Conservation (phyloP, 1,140 invertebrate genomes). For the Propsilocerus akamusi region DNA sequence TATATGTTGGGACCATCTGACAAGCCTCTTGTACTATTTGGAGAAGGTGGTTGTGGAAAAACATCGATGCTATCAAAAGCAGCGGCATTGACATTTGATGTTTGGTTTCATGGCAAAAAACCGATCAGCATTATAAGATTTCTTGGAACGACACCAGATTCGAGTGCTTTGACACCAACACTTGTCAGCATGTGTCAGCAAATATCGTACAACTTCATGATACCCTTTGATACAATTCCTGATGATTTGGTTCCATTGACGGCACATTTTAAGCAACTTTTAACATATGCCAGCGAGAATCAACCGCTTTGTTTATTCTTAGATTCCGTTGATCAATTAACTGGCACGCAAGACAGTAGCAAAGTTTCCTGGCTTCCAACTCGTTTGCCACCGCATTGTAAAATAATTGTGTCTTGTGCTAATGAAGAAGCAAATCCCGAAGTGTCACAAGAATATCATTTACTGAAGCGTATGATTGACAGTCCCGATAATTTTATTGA, state of each 20-base stretch:
- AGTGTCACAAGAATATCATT: conserved; percentile 70
- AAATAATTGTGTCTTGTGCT: conserved; percentile 83
- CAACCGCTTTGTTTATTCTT: conserved; percentile 76
- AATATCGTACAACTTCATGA: conserved; percentile 89
- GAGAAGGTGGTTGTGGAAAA: conserved; percentile 91
- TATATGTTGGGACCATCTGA: conserved; percentile 76
- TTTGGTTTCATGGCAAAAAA: conserved; percentile 52
- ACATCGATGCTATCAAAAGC: conserved; percentile 89
- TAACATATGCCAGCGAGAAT: conserved; percentile 59
- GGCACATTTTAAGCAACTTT: conserved; percentile 85
- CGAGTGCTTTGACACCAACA: conserved; percentile 82
- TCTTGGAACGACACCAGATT: conserved; percentile 92
- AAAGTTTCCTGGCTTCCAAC: conserved; percentile 94
- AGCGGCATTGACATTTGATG: conserved; percentile 52
- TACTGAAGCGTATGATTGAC: conserved; percentile 77
- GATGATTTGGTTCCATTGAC: conserved; percentile 90
- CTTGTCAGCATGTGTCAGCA: conserved; percentile 91
- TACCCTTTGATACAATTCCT: conserved; percentile 83
- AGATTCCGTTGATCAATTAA: conserved; percentile 88
- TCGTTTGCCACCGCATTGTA: conserved; percentile 71
- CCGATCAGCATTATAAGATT: conserved; percentile 84
- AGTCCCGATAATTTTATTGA: conserved; percentile 83
- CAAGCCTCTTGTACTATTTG: conserved; percentile 84
- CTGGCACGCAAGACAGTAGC: conserved; percentile 84
- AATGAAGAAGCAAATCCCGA: conserved; percentile 71